A percentile compares a stretch with the other conserved stretches of the same genome.
These are phyloP conservation scores for Pseudomyrmex flavicornis DNA, from an alignment of 1,140 invertebrate genomes.

Conservation along the genomic window DNA sequence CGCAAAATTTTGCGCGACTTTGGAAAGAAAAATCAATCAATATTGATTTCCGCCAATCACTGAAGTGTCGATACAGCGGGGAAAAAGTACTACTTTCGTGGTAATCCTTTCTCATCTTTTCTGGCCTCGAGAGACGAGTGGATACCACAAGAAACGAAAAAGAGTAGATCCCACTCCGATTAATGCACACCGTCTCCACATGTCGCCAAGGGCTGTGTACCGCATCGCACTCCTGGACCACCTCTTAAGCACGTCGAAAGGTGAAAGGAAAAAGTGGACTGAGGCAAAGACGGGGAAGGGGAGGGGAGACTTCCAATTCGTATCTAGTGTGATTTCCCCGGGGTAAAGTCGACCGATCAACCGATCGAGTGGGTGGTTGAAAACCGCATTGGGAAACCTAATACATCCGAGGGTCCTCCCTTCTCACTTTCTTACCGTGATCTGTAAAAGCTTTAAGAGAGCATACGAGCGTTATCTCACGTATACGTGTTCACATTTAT, in stretches of 20 bases:
- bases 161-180: conserved; percentile 70
- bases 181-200: conserved; percentile 69
- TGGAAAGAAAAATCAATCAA: conserved; percentile 18
- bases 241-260: conserved; percentile 70
- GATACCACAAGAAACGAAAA: conserved; percentile 67
- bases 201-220: conserved; percentile 62
- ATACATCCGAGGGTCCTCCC: conserved; percentile 82
- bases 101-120: conserved; percentile 70
- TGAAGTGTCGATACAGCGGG: conserved; percentile 68
- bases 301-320: conserved; percentile 77
- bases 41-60: conserved; percentile 67
- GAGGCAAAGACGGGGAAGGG: conserved; percentile 40
- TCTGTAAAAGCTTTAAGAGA: conserved; percentile 71
- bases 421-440: conserved; percentile 73
- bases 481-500: conserved; percentile 49
- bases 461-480: conserved; percentile 39
- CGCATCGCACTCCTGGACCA: conserved; percentile 50
- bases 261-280: conserved; percentile 60
- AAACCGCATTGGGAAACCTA: conserved; percentile 85
- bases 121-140: conserved; percentile 30
- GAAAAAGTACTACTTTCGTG: conserved; percentile 64
- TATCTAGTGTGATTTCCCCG: conserved; percentile 85
- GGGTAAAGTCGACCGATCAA: conserved; percentile 84
- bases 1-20: conserved; percentile 12
- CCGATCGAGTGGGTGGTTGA: conserved; percentile 84